phyloP scores from a whole-genome alignment of 2,797 vertebrate genomes.

The Platyrinchus mystaceus region DNA sequence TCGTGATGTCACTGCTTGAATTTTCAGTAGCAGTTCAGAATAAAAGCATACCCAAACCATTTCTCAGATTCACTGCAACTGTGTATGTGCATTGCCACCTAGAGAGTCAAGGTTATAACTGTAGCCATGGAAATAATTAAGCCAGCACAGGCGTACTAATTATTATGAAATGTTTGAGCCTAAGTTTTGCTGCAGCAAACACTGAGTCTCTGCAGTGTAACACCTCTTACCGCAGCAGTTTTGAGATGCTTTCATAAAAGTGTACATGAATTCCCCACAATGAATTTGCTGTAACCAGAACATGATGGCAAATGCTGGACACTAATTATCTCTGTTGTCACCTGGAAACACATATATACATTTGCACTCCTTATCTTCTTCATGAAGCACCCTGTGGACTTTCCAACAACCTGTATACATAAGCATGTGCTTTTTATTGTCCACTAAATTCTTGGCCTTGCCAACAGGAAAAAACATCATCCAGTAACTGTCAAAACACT shows the following conservation, averaged over 20 bases:
- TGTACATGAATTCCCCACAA: neutral
- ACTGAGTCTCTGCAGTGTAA: neutral
- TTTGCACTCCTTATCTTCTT: neutral
- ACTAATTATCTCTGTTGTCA: neutral
- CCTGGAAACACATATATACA: neutral
- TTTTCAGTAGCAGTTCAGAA: slow-evolving; percentile 1
- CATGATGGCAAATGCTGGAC: neutral
- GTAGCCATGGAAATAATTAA: slow-evolving; percentile 1
- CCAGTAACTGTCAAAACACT: neutral
- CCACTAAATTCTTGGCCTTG: neutral
- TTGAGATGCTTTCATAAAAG: neutral
- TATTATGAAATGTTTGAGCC: neutral
- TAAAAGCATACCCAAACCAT: neutral
- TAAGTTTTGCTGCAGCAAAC: neutral
- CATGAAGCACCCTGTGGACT: neutral
- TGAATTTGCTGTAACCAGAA: neutral
- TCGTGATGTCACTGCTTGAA: slow-evolving; percentile 39
- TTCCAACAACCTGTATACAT: neutral
- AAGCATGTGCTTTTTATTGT: neutral
- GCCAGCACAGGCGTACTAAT: neutral
- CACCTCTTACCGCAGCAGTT: neutral
- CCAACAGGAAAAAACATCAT: neutral
- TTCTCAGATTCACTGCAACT: neutral
- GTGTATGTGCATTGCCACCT: slow-evolving; percentile 3
- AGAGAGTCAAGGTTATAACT: neutral